Conservation (phyloP, 1,140 invertebrate genomes). For the Aporrectodea caliginosa region DNA sequence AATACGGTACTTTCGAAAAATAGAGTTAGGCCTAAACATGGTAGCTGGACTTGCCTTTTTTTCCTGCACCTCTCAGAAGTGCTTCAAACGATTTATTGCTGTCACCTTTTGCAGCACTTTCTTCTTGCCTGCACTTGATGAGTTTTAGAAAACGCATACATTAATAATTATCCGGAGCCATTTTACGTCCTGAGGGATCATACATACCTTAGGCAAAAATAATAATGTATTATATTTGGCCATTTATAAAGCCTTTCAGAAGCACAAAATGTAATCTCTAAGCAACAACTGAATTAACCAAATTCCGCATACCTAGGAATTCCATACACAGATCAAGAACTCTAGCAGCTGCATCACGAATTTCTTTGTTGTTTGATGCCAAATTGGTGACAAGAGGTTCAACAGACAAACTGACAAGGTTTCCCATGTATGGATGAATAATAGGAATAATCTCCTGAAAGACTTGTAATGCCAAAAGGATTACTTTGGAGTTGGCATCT, state of each 20-base stretch:
- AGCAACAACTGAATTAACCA: neutral
- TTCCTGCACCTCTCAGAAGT: no score
- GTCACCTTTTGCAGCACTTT: no score
- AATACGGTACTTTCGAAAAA: no score
- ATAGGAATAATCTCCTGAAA: neutral
- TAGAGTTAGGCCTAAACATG: no score
- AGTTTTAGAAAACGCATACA: no score
- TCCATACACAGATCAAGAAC: neutral
- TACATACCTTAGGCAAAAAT: no score
- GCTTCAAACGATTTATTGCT: no score
- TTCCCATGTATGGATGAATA: neutral
- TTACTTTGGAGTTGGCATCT: neutral
- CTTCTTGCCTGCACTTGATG: no score
- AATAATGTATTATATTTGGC: neutral
- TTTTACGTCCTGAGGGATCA: no score
- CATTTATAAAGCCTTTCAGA: no score
- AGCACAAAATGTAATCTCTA: neutral
- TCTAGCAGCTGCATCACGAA: neutral
- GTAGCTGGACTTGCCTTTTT: no score
- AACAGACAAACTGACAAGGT: neutral
- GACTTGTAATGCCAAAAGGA: neutral
- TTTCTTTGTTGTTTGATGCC: neutral
- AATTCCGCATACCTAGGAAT: neutral
- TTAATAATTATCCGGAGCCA: no score
- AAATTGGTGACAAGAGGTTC: neutral